Percentiles rank a stretch among this genome's conserved stretches.
Conservation (phyloP, 2,797 vertebrate species). For the Cacajao melanocephalus region DNA sequence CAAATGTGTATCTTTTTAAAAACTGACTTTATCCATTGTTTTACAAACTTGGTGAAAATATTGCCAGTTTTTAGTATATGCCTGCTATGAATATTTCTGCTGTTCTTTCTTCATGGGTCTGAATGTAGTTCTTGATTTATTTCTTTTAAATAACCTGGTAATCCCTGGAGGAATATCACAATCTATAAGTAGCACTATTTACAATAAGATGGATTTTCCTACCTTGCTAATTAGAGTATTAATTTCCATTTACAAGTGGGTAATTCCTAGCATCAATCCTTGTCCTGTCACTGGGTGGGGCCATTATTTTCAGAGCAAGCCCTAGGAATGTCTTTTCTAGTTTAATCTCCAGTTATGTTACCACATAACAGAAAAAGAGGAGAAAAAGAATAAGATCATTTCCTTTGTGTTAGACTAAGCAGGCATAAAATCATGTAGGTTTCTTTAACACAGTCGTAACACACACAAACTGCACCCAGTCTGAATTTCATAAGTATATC, state of each 20-base stretch:
- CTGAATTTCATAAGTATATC: not conserved
- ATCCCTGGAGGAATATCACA: slow-evolving; percentile 69
- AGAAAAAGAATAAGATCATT: not conserved
- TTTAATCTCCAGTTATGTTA: slow-evolving; percentile 30
- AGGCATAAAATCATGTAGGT: not conserved
- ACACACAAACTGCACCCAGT: rapidly evolving
- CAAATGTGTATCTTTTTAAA: slow-evolving; percentile 45
- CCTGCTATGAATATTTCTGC: slow-evolving; percentile 44
- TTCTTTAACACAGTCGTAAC: not conserved
- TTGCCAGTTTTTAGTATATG: not conserved
- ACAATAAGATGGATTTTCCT: slow-evolving; percentile 75
- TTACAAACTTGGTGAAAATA: slow-evolving; percentile 14
- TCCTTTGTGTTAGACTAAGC: not conserved
- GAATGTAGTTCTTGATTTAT: slow-evolving; percentile 71
- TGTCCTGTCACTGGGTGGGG: slow-evolving; percentile 42
- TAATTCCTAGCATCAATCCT: slow-evolving; percentile 76
- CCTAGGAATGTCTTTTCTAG: slow-evolving; percentile 45
- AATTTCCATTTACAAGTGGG: slow-evolving; percentile 77
- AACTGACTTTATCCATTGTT: slow-evolving; percentile 38
- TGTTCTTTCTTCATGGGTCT: slow-evolving; percentile 25
- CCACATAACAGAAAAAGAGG: not conserved
- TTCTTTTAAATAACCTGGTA: slow-evolving; percentile 62
- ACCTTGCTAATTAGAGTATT: slow-evolving; percentile 76
- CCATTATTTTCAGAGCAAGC: slow-evolving; percentile 57
- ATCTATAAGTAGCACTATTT: slow-evolving; percentile 75